These are phyloP conservation scores for Lasioglossum vierecki DNA, from an alignment of 2,888 invertebrate species.

Conservation along the genomic window DNA sequence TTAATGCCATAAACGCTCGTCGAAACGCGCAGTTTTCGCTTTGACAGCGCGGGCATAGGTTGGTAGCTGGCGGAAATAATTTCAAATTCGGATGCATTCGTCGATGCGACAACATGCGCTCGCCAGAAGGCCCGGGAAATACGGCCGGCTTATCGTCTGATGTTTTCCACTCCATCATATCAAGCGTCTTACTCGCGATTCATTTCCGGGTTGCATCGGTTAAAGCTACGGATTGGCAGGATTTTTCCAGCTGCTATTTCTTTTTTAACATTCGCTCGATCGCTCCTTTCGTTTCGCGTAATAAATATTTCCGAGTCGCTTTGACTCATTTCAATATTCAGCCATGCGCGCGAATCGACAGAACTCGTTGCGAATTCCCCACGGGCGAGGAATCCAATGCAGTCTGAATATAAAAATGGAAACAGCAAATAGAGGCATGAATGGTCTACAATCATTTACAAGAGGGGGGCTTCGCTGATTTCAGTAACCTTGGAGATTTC, in stretches of 20 bases:
- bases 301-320: slow-evolving; percentile 56
- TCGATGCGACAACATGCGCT: slow-evolving; percentile 18
- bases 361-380: slow-evolving; percentile 59
- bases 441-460: not conserved
- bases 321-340: slow-evolving; percentile 65
- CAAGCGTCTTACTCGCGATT: slow-evolving; percentile 63
- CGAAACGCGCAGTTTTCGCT: not conserved
- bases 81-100: slow-evolving; percentile 20
- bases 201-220: slow-evolving; percentile 65
- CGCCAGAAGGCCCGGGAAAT: slow-evolving; percentile 25
- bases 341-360: slow-evolving; percentile 50
- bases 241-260: slow-evolving; percentile 58
- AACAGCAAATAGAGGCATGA: slow-evolving; percentile 29
- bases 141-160: slow-evolving; percentile 39
- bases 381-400: slow-evolving; percentile 46
- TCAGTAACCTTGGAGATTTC: not conserved
- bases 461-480: not conserved
- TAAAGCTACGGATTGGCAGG: slow-evolving; percentile 60
- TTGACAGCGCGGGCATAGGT: not conserved
- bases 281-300: slow-evolving; percentile 27
- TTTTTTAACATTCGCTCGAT: slow-evolving; percentile 5
- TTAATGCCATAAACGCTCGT: not conserved
- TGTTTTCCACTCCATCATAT: slow-evolving; percentile 55
- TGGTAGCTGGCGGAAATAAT: slow-evolving; percentile 27
- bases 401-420: slow-evolving; percentile 11